Evolutionary conservation across 2,113 vertebrate species (phyloP), one percentile per base, ranked within the genome.

Genomic region (Alethe diademata): DNA sequence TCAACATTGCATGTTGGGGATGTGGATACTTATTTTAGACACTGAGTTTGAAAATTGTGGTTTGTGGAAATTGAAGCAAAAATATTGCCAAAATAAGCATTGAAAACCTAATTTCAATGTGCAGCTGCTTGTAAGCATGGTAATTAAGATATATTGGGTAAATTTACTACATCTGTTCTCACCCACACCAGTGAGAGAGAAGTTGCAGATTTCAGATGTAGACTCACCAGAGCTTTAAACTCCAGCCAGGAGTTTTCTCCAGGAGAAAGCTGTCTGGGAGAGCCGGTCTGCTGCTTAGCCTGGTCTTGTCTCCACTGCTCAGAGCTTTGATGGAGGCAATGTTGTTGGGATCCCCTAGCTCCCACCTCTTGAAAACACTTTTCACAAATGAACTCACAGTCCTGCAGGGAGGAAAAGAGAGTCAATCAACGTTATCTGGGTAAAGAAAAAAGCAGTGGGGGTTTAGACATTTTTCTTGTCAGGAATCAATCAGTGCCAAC

Each of bases 41-140:
- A 66, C 50, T 8, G 75, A 73, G 76, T 81, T 67, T 80, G 86
- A 91, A 97, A 96, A 91, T 56, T 84, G 78, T 86, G 60, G 86
- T 84, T 96, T 95, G 60, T 78, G 88, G 86, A 88, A 94, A 93
- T 86, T 62, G 42, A 93, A 80, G 94, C 83, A 96, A 96, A 97
- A 94, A 90, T 96, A 93, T 95, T 95, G 83, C 88, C 94, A 94
- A 97, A 96, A 97, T 95, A 96, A 96, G 79, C 58, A 86, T 90
- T 95, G 88, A 93, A 29, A 92, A 74, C 4, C 51, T 92, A 73
- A 86, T 92, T 96, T 96, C 69, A 96, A 60, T 94, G 67, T 91
- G 86, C 95, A 94, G 92, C 95, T 95, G 95, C 83, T 92, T 93
- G 73, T 86, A 94, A 95, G 89, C 83, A 83, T 38, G 66, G 67